A percentile compares a stretch with the other conserved stretches of the same genome.
Conservation (phyloP, 2,888 invertebrate genomes). For the Boloria selene region DNA sequence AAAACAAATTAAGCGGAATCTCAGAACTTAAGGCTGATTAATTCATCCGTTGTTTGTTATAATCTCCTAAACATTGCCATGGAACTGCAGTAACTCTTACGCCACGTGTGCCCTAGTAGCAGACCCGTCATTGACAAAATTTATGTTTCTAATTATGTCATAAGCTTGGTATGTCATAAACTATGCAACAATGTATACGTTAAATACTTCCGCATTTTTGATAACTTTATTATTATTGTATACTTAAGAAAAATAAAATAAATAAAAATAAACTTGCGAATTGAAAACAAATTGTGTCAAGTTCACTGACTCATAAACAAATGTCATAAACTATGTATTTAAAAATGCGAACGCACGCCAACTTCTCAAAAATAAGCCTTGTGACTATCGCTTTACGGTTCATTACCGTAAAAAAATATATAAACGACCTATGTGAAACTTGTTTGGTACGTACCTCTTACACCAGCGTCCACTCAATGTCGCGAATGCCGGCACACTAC, state of each 20-base stretch:
- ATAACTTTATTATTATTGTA: too few species aligned
- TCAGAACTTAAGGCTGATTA: conserved; percentile 12
- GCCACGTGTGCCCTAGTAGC: background rate
- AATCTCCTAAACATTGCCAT: conserved; percentile 7
- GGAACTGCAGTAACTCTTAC: background rate
- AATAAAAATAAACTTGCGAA: background rate
- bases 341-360: background rate
- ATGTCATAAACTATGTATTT: conserved; percentile 7
- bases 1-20: background rate
- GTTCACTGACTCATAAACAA: conserved; percentile 16
- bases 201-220: too few species aligned
- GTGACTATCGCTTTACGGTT: background rate
- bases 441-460: conserved; percentile 32
- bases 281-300: background rate
- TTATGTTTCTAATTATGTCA: too few species aligned
- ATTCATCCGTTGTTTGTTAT: conserved; percentile 13
- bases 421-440: conserved; percentile 7
- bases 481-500: conserved; percentile 41
- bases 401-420: background rate
- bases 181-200: too few species aligned
- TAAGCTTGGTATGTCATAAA: too few species aligned
- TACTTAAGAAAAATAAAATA: too few species aligned
- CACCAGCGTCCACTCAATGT: conserved; percentile 41
- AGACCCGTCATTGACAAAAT: background rate
- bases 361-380: conserved; percentile 2